These are phyloP conservation scores for Cyprinodon diabolis DNA, from an alignment of 2,797 vertebrate species.

Conservation along the genomic window DNA sequence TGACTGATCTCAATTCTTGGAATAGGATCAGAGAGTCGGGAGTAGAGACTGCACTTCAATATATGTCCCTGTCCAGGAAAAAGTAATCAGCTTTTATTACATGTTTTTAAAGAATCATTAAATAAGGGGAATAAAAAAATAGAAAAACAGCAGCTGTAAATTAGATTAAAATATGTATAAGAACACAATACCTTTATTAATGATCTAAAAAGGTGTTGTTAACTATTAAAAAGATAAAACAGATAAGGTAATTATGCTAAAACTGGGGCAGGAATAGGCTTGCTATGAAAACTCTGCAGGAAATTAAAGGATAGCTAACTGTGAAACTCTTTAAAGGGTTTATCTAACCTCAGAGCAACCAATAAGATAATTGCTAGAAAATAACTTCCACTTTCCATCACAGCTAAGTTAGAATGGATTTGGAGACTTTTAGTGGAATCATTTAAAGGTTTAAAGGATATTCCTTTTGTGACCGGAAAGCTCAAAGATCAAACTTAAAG, in stretches of 20 bases:
- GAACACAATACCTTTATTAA: constrained; percentile 46
- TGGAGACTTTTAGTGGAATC: constrained; percentile 38
- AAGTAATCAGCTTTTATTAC: constrained; percentile 35
- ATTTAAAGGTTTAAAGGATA: constrained; percentile 29
- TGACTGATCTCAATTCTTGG: constrained; percentile 5
- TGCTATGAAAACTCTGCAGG: constrained; percentile 37
- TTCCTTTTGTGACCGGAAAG: constrained; percentile 28
- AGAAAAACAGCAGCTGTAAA: constrained; percentile 57
- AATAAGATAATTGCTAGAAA: constrained; percentile 44
- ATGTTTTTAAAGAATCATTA: constrained; percentile 44
- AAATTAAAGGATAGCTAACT: constrained; percentile 51
- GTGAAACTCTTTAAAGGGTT: constrained; percentile 50
- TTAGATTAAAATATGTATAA: constrained; percentile 70
- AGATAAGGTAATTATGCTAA: constrained; percentile 46
- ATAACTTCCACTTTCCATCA: constrained; percentile 21
- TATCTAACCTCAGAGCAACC: constrained; percentile 56
- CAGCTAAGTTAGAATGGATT: constrained; percentile 30
- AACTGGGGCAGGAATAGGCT: constrained; percentile 30
- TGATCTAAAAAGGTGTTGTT: constrained; percentile 60
- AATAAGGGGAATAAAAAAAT: constrained; percentile 41
- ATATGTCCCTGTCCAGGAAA: constrained; percentile 31
- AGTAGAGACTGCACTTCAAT: constrained; percentile 32
- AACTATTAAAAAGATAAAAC: constrained; percentile 61
- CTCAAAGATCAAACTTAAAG: constrained; percentile 9
- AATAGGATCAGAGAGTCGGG: constrained; percentile 26